Evolutionary conservation across 2,113 vertebrate genomes (phyloP), one percentile per base, ranked within the genome.

Genomic region (Dissostichus mawsoni): DNA sequence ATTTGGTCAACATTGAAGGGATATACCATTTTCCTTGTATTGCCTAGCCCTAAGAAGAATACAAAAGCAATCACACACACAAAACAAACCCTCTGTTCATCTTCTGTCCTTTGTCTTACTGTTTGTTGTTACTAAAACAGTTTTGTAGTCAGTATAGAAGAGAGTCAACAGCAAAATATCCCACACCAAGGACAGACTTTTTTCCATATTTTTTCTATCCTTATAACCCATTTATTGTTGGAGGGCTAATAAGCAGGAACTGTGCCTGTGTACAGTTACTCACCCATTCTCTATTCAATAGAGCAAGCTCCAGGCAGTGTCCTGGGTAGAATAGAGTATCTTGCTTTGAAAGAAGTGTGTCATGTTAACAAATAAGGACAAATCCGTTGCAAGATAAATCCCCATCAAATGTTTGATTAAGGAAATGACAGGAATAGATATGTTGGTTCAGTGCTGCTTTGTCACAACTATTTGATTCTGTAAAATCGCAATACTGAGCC

Each of bases 31-130:
- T 41, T 41, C 36, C 36, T 41, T 1, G 1, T 41, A 41, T 41
- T 41, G 36, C 7, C 36, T 41, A 41, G 36, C 36, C 36, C 8
- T 41, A 7, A 41, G 36, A 41, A 41, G 36, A 41, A 8, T 41
- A 41, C 0, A 0, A 73, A 55, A 48, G 16, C 50, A 74, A 12
- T 23, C 50, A 73, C 14, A 20, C 53, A 67, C 17, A n/a, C 59
- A 67, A 67, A 61, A 45, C 23, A 25, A 33, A 48, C 61, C 69
- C 36, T 75, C 59, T 74, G 59, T 67, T 61, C 29, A 66, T 81
- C 69, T 45, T 53, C 53, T 75, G 61, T 83, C 48, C 20, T 20
- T 62, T 67, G 61, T 57, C 79, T 69, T 45, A 48, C 53, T 75
- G 61, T 83, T 48, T 76, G 56, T 57, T 55, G 20, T 78, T 23